A percentile compares a stretch with the other conserved stretches of the same genome.
Conservation (phyloP, 1,140 invertebrate species). For the Acromyrmex echinatior region DNA sequence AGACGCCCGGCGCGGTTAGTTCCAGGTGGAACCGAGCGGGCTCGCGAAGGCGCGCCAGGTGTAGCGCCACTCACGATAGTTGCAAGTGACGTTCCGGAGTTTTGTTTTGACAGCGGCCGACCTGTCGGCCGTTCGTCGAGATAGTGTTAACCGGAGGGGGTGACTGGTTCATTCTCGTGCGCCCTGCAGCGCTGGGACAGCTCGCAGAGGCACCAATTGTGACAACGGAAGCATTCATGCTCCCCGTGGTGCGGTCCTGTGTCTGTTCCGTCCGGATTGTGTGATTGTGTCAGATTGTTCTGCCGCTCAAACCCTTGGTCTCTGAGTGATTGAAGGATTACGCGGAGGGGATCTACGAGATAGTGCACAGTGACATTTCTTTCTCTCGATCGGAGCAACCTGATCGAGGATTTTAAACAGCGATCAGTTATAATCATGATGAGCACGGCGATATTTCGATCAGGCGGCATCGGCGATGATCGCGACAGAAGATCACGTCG, state of each 20-base stretch:
- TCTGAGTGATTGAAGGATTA: not conserved
- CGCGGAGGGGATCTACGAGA: not conserved
- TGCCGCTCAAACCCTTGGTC: too few species aligned
- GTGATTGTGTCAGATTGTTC: slow-evolving; percentile 13
- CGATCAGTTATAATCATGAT: slow-evolving; percentile 43
- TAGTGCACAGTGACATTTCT: slow-evolving; percentile 14
- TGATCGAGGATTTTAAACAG: slow-evolving; percentile 11
- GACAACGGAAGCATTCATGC: not conserved
- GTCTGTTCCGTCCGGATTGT: not conserved
- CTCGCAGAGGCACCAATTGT: not conserved
- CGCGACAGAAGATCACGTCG: slow-evolving; percentile 18
- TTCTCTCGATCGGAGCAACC: not conserved
- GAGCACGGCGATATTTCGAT: not conserved
- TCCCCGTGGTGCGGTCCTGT: slow-evolving; percentile 15
- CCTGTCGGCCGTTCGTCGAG: too few species aligned
- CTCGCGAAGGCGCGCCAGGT: slow-evolving; percentile 50
- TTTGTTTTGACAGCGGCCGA: slow-evolving; percentile 12
- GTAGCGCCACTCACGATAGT: slow-evolving; percentile 3
- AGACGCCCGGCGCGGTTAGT: slow-evolving; percentile 61
- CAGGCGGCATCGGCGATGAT: slow-evolving; percentile 2
- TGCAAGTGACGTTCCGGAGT: not conserved
- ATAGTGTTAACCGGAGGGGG: not conserved
- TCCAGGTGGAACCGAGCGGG: slow-evolving; percentile 49
- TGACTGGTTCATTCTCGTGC: slow-evolving; percentile 3
- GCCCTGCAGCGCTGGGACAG: not conserved